phyloP scores from a whole-genome alignment of 2,797 vertebrate species.

The Protosalanx chinensis region DNA sequence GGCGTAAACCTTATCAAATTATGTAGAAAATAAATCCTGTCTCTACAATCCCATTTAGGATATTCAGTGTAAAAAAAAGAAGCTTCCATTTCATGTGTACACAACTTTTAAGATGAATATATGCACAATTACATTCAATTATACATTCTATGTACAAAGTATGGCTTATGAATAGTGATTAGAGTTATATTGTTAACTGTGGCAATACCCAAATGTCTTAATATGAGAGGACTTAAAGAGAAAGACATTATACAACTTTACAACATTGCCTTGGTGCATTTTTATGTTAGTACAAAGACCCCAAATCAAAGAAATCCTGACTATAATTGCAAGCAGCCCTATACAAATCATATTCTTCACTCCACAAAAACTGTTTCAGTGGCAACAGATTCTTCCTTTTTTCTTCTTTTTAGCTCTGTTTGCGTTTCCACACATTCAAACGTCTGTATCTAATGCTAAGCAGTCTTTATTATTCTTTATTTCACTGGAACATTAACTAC shows the following conservation, averaged over 20 bases:
- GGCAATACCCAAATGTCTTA: background rate
- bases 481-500: too few relatives aligned
- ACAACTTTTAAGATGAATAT: constrained; percentile 32
- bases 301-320: background rate
- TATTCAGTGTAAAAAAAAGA: constrained; percentile 38
- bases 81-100: constrained; percentile 28
- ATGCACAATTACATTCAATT: constrained; percentile 28
- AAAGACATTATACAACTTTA: background rate
- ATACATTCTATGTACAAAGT: constrained; percentile 34
- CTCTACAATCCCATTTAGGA: constrained; percentile 49
- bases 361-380: background rate
- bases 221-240: background rate
- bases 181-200: background rate
- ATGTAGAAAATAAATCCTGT: background rate
- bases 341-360: background rate
- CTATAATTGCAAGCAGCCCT: background rate
- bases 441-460: background rate
- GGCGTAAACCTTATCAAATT: background rate
- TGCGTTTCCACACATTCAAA: background rate
- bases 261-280: background rate
- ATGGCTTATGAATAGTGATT: constrained; percentile 29
- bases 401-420: background rate
- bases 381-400: background rate
- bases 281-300: background rate
- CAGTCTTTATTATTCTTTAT: too few relatives aligned